Evolutionary conservation across 2,797 vertebrate genomes (phyloP).

Genomic region (Vultur gryphus): DNA sequence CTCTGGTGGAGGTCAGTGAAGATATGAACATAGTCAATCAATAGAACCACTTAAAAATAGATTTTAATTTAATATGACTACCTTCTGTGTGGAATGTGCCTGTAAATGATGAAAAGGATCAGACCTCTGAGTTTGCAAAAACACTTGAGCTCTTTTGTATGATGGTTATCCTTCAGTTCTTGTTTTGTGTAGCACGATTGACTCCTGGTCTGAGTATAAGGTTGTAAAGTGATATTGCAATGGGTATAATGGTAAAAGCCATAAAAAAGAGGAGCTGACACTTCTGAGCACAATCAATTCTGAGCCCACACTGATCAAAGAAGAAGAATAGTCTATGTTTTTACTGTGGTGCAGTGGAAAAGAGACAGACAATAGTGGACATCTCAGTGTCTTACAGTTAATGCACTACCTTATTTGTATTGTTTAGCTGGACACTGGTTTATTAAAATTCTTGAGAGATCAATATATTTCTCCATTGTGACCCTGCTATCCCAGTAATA

Average conservation of each 20-base stretch:
- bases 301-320: not conserved
- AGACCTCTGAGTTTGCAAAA: not conserved
- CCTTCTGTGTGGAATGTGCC: not conserved
- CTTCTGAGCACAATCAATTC: not conserved
- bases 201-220: not conserved
- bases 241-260: not conserved
- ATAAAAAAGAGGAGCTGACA: not conserved
- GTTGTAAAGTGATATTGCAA: not conserved
- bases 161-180: not conserved
- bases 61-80: not conserved
- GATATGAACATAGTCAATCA: not conserved
- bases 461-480: rapidly evolving
- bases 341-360: not conserved
- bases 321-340: not conserved
- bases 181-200: not conserved
- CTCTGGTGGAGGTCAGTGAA: not conserved
- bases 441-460: not conserved
- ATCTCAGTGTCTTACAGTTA: not conserved
- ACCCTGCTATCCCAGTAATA: not conserved
- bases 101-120: not conserved
- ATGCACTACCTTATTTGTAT: not conserved
- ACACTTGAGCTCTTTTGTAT: not conserved
- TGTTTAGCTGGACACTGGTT: not conserved
- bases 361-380: not conserved
- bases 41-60: not conserved